Evolutionary conservation across 2,113 vertebrate genomes (phyloP), one percentile per base, ranked within the genome.

Genomic region (Leptobrachium ailaonicum): DNA sequence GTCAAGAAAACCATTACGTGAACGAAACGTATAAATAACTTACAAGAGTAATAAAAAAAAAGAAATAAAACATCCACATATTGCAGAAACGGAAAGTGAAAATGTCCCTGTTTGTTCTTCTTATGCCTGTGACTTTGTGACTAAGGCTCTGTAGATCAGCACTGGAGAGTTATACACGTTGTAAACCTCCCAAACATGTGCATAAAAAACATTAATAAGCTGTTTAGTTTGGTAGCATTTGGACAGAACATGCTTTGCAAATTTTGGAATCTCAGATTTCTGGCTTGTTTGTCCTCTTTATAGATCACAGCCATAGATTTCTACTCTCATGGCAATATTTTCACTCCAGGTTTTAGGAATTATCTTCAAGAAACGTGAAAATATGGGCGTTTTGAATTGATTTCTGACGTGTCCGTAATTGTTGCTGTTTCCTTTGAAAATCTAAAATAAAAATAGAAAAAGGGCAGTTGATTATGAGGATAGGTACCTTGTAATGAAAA

Each of bases 231-330:
- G 20, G 20, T 32, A 32, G 20, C 20, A 32, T 32, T 32, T 32
- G 20, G 20, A 32, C 20, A 32, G 20, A 32, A 32, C 20, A 32
- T 32, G 20, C 20, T 32, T 32, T 32, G 20, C 20, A 32, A 32
- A 32, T 32, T 1, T 32, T 32, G 20, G 20, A 32, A 32, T 32
- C 20, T 32, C 20, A 32, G 20, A 1, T 20, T 4, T 66, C 63
- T 32, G 63, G 4, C 3, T 63, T 63, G 1, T 69, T 11, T 32
- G 8, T 32, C 11, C 11, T 60, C 3, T 62, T 73, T 74, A 80
- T 9, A 93, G 89, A 85, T 96, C 93, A 88, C 97, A 99, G 82
- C 98, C 98, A 66, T 96, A 94, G 50, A 99, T 90, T 71, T 98
- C 98, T 3, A 96, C 41, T n/a, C 97, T 94, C 88, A 99, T 91